These are phyloP conservation scores for Dryadula phaetusa DNA, from an alignment of 2,888 invertebrate species.

Conservation along the genomic window DNA sequence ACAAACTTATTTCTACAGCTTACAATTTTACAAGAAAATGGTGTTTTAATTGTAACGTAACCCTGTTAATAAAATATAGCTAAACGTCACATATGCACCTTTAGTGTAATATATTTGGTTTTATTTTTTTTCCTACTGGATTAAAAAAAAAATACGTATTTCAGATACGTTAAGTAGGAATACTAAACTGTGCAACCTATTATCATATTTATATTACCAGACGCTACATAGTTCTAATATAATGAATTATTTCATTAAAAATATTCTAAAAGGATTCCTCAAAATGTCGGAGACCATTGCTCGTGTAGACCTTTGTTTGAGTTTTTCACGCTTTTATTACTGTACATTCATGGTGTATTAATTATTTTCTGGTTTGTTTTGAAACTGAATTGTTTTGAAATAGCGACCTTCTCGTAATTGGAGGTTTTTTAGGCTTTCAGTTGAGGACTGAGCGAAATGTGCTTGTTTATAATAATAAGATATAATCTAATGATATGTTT, in stretches of 20 bases:
- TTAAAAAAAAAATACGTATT: too few species aligned
- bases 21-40: too few species aligned
- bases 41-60: neutral
- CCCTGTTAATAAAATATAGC: conserved; percentile 2
- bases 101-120: neutral
- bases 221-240: neutral
- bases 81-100: neutral
- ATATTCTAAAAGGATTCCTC: neutral
- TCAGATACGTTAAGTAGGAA: too few species aligned
- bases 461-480: too few species aligned
- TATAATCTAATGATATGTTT: too few species aligned
- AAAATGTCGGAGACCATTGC: conserved; percentile 12
- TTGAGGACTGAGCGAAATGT: neutral
- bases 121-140: too few species aligned
- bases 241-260: neutral
- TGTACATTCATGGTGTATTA: conserved; percentile 15
- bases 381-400: neutral
- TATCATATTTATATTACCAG: neutral
- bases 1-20: too few species aligned
- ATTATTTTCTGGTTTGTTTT: conserved; percentile 16
- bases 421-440: neutral
- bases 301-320: conserved; percentile 17
- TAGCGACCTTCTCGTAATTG: neutral
- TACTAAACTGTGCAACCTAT: too few species aligned
- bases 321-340: conserved; percentile 18